Percentiles rank a stretch among this genome's conserved stretches.
phyloP scores from a whole-genome alignment of 2,113 vertebrate species.

The Misgurnus mizolepis region DNA sequence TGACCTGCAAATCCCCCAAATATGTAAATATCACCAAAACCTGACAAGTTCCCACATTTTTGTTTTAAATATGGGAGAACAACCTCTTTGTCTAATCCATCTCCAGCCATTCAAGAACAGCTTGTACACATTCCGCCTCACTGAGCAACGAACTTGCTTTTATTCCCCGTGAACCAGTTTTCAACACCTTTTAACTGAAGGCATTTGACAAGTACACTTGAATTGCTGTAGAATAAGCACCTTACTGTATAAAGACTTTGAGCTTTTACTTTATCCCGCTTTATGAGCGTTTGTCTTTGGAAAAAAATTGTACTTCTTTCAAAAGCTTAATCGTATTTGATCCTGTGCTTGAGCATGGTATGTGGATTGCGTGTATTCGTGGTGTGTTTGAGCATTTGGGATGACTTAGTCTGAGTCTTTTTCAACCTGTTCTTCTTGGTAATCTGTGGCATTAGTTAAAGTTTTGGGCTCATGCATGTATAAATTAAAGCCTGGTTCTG shows the following conservation, averaged over 20 bases:
- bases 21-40: conserved; percentile 7
- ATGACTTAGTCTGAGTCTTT: neutral
- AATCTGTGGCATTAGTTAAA: conserved; percentile 30
- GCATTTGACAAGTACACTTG: conserved; percentile 6
- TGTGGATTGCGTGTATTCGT: conserved; percentile 14
- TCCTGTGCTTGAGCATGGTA: conserved; percentile 26
- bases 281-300: neutral
- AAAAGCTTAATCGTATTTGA: conserved; percentile 34
- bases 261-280: conserved; percentile 14
- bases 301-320: neutral
- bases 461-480: conserved; percentile 4
- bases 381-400: neutral
- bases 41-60: conserved; percentile 4
- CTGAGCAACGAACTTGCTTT: neutral
- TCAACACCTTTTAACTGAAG: conserved; percentile 22
- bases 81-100: neutral
- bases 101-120: neutral
- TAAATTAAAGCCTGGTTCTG: neutral
- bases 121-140: conserved; percentile 24
- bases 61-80: neutral
- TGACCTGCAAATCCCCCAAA: conserved; percentile 22
- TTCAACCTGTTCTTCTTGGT: conserved; percentile 43
- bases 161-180: neutral
- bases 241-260: neutral
- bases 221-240: neutral